phyloP scores from a whole-genome alignment of 2,888 invertebrate species.

The Agonum fuliginosum region DNA sequence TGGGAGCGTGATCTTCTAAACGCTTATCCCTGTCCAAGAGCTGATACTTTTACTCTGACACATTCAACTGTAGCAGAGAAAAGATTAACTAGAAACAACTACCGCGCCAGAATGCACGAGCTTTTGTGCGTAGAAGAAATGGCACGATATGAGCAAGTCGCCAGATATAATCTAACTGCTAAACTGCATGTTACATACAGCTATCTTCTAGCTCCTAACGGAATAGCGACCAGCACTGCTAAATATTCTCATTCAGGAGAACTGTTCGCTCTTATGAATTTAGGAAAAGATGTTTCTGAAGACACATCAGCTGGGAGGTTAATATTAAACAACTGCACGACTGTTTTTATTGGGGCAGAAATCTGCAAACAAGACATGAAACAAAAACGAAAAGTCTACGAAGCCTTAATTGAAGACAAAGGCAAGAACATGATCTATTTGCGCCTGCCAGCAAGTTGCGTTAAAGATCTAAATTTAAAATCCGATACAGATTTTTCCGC shows the following conservation, averaged over 20 bases:
- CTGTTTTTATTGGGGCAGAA: slow-evolving; percentile 75
- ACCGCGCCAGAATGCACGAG: slow-evolving; percentile 84
- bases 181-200: slow-evolving; percentile 79
- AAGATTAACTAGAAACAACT: slow-evolving; percentile 80
- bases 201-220: slow-evolving; percentile 82
- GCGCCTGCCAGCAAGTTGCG: slow-evolving; percentile 80
- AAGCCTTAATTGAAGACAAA: slow-evolving; percentile 86
- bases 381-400: slow-evolving; percentile 77
- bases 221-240: slow-evolving; percentile 81
- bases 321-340: slow-evolving; percentile 84
- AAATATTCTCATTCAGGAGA: slow-evolving; percentile 86
- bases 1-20: slow-evolving; percentile 76
- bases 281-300: slow-evolving; percentile 85
- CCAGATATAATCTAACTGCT: slow-evolving; percentile 81
- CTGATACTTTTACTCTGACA: slow-evolving; percentile 80
- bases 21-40: slow-evolving; percentile 80
- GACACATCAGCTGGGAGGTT: slow-evolving; percentile 88
- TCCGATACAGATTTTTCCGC: slow-evolving; percentile 80
- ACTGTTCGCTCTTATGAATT: slow-evolving; percentile 82
- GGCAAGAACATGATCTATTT: slow-evolving; percentile 86
- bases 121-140: slow-evolving; percentile 86
- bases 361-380: slow-evolving; percentile 55
- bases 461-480: slow-evolving; percentile 77
- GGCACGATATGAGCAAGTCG: slow-evolving; percentile 82
- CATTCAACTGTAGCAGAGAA: slow-evolving; percentile 81